Percentiles rank a stretch among this genome's conserved stretches.
Evolutionary conservation across 2,888 invertebrate genomes (phyloP).

Genomic region (Orthosia gothica): DNA sequence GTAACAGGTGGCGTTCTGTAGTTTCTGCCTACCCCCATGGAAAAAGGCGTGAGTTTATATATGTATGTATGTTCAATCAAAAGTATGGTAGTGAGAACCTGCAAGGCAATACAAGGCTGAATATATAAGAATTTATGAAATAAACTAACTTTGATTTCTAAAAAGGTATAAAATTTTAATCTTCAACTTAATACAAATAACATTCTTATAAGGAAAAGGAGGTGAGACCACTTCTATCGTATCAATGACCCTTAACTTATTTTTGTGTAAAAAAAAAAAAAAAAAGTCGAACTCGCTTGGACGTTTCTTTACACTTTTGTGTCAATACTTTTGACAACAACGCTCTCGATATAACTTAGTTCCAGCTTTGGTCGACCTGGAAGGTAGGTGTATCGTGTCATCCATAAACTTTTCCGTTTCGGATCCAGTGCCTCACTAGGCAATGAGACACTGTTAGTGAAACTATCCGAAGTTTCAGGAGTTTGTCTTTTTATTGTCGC

Average conservation of each 20-base stretch:
- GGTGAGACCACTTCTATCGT: too few relatives aligned
- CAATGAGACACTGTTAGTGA: conserved; percentile 15
- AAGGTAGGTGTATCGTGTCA: conserved; percentile 15
- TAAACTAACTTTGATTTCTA: background rate
- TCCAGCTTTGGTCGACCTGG: background rate
- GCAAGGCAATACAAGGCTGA: background rate
- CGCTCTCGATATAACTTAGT: background rate
- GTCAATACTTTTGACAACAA: background rate
- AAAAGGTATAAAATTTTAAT: too few relatives aligned
- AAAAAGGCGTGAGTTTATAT: too few relatives aligned
- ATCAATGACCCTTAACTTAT: background rate
- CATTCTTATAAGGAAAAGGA: background rate
- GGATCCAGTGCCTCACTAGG: background rate
- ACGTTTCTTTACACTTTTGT: background rate
- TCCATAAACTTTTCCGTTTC: conserved; percentile 18
- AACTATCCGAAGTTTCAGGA: conserved; percentile 27
- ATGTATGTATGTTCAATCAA: too few relatives aligned
- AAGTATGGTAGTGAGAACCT: background rate
- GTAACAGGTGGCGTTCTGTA: too few relatives aligned
- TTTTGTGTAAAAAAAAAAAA: too few relatives aligned
- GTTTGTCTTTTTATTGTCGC: conserved; percentile 17
- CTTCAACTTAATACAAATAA: background rate
- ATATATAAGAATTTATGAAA: background rate
- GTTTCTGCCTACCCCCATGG: too few relatives aligned
- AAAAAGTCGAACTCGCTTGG: background rate